A percentile compares a stretch with the other conserved stretches of the same genome.
Evolutionary conservation across 2,888 invertebrate genomes (phyloP).

Genomic region (Zootermopsis nevadensis): DNA sequence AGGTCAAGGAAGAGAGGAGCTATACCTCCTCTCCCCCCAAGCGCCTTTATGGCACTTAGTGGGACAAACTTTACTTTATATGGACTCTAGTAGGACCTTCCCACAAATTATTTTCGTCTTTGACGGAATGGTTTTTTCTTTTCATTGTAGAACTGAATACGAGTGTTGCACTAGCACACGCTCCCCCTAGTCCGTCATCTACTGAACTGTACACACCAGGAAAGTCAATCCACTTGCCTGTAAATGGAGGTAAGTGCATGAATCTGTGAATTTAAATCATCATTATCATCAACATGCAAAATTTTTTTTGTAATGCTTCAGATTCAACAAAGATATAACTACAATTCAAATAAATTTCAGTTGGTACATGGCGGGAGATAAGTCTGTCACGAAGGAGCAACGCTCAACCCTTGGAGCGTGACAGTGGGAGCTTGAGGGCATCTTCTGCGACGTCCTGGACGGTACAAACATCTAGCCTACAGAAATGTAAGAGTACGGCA

Average conservation of each 20-base stretch:
- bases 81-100: too few species aligned
- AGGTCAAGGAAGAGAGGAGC: too few species aligned
- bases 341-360: neutral
- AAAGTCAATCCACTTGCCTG: neutral
- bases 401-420: neutral
- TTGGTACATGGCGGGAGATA: conserved; percentile 14
- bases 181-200: neutral
- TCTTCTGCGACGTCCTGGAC: neutral
- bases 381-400: conserved; percentile 1
- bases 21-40: too few species aligned
- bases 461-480: neutral
- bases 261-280: neutral
- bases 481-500: neutral
- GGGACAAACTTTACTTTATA: too few species aligned
- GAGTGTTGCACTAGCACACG: neutral
- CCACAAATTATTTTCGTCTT: neutral
- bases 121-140: neutral
- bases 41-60: too few species aligned
- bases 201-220: neutral
- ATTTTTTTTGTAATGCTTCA: too few species aligned
- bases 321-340: too few species aligned
- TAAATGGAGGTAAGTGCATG: neutral
- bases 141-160: neutral
- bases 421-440: neutral
- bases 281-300: too few species aligned